Evolutionary conservation across 2,113 vertebrate genomes (phyloP), one percentile per base, ranked within the genome.

Genomic region (Ondatra zibethicus): DNA sequence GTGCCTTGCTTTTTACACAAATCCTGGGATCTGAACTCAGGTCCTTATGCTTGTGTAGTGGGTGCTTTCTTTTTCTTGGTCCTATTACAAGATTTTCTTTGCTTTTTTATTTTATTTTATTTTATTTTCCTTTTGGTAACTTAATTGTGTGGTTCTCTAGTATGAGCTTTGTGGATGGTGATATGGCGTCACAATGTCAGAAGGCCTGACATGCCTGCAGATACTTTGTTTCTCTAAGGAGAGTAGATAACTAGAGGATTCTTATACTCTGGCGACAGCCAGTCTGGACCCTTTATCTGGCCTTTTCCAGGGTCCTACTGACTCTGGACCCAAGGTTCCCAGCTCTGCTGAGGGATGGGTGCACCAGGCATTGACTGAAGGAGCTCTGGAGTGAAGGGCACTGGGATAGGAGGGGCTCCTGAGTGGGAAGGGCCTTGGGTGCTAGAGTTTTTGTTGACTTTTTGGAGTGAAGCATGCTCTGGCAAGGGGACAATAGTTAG

Each of bases 161-260:
- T 47, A 61, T 86, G 82, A 66, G 33, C 82, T 45, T 65, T 86
- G 82, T 86, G 61, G 39, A 86, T 11, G 55, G 21, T 17, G 47
- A 21, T 17, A 33, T 66, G 29, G 61, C 47, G 29, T 66, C 17
- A 86, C 58, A 12, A 4, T 45, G n/a, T 66, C 39, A 47, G 61
- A 39, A 86, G 19, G 16, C 27, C 45, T 61, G 39, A 66, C 61
- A 33, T 33, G 14, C 39, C 39, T 12, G 16, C 21, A 73, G 27
- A 55, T 58, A 6, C 16, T 58, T 70, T 42, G 47, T 61, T 96
- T 66, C 39, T 88, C 88, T 21, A 19, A 33, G 29, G 36, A 61
- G 58, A 27, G 16, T 1, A 2, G 7, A 29, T 1, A 1, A 1
- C 7, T 31, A 66, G 1, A 84, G 31, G 29, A 3, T 77, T 11